Conservation (phyloP, 2,888 invertebrate species). For the Heliconius ismenius region DNA sequence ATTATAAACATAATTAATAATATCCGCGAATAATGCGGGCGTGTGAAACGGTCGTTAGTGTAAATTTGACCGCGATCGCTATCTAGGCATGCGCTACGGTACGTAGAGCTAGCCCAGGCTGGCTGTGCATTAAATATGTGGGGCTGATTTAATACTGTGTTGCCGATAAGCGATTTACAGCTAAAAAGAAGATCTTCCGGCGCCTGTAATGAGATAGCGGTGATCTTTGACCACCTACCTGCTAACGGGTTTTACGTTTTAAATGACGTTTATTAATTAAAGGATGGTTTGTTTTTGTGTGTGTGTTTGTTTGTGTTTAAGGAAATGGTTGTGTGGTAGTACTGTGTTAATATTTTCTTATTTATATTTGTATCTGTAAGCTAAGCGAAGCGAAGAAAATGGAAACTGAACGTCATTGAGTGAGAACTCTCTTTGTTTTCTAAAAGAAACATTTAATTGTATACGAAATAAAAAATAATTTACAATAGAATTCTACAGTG, state of each 20-base stretch:
- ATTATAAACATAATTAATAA: constrained; percentile 38
- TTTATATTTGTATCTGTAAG: background rate
- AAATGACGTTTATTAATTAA: constrained; percentile 19
- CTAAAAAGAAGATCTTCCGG: constrained; percentile 48
- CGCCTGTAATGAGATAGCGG: constrained; percentile 46
- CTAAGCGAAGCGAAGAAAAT: too few relatives aligned
- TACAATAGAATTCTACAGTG: background rate
- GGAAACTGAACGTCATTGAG: too few relatives aligned
- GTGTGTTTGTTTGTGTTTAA: background rate
- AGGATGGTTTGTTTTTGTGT: background rate
- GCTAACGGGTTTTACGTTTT: constrained; percentile 32
- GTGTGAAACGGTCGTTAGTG: constrained; percentile 59
- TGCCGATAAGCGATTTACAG: constrained; percentile 46
- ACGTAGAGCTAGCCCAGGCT: constrained; percentile 33
- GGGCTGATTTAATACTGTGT: constrained; percentile 32
- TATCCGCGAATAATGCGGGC: constrained; percentile 47
- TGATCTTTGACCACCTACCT: constrained; percentile 45
- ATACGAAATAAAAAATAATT: background rate
- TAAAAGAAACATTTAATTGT: background rate
- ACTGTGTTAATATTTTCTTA: background rate
- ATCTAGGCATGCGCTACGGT: constrained; percentile 50
- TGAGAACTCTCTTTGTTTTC: background rate
- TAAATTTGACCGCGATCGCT: constrained; percentile 63
- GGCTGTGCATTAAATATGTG: constrained; percentile 43
- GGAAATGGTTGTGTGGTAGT: background rate